Conservation (phyloP, 2,797 vertebrate species). For the Potorous gilbertii region DNA sequence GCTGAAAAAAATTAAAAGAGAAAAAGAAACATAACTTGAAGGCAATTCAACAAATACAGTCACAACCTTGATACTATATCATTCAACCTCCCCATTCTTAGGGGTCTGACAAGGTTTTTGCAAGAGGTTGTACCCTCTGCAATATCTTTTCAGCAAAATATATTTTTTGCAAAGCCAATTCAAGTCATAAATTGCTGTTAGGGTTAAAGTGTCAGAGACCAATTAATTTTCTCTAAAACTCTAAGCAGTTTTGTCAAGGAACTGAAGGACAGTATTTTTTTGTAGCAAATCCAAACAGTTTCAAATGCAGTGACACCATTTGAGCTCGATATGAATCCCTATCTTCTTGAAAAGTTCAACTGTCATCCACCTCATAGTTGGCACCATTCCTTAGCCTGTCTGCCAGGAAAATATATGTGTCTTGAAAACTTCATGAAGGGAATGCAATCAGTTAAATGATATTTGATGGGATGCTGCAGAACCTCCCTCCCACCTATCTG, state of each 20-base stretch:
- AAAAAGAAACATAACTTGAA: conserved; percentile 71
- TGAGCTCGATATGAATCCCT: not conserved
- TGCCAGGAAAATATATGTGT: not conserved
- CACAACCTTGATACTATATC: conserved; percentile 75
- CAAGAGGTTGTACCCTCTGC: conserved; percentile 60
- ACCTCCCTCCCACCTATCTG: not conserved
- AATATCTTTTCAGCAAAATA: conserved; percentile 74
- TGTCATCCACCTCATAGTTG: not conserved
- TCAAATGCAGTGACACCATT: not conserved
- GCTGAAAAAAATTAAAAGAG: conserved; percentile 71
- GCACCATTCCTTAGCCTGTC: not conserved
- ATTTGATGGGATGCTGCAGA: not conserved
- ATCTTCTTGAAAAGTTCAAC: not conserved
- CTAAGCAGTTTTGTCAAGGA: conserved; percentile 56
- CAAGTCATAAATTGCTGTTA: conserved; percentile 51
- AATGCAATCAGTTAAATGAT: not conserved
- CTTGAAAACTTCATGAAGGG: not conserved
- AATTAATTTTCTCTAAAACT: conserved; percentile 65
- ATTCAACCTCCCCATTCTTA: conserved; percentile 66
- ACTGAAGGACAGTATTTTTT: conserved; percentile 49
- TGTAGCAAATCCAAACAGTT: conserved; percentile 33
- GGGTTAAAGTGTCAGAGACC: conserved; percentile 67
- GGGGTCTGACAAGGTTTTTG: conserved; percentile 67
- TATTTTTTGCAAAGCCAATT: conserved; percentile 63
- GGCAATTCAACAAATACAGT: conserved; percentile 63